These are phyloP conservation scores for Ectropis grisescens DNA, from an alignment of 1,140 invertebrate species.

Conservation along the genomic window DNA sequence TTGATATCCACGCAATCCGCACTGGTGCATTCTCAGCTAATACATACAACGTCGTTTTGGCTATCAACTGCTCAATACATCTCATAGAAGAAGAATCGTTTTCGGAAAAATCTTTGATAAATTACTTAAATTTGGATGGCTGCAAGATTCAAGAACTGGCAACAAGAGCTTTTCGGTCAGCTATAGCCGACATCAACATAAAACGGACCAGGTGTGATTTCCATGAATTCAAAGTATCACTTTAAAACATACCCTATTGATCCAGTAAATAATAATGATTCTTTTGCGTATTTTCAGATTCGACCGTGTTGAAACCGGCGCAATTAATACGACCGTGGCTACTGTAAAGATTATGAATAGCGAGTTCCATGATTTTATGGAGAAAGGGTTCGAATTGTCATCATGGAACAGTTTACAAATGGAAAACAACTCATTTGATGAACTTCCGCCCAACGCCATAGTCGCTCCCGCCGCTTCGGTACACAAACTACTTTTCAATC, in stretches of 20 bases:
- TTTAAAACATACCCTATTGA: no score
- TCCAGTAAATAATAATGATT: no score
- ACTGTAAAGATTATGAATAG: constrained; percentile 73
- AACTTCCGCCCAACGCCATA: constrained; percentile 71
- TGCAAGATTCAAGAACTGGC: constrained; percentile 72
- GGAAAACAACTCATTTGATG: constrained; percentile 74
- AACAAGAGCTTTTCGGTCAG: constrained; percentile 74
- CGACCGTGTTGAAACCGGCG: constrained; percentile 71
- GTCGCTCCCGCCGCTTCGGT: constrained; percentile 39
- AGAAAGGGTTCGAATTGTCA: constrained; percentile 71
- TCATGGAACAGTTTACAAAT: constrained; percentile 76
- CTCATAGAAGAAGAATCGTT: constrained; percentile 75
- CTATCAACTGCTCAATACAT: constrained; percentile 74
- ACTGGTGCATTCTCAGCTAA: constrained; percentile 76
- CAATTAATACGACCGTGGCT: constrained; percentile 74
- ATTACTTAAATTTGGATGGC: constrained; percentile 73
- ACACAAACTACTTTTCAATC: constrained; percentile 73
- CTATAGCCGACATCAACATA: constrained; percentile 75
- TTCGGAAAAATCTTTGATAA: constrained; percentile 73
- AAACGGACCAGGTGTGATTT: no score
- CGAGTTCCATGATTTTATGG: constrained; percentile 71
- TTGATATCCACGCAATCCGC: constrained; percentile 70
- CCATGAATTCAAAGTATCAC: no score
- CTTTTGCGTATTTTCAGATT: no score
- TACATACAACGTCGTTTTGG: constrained; percentile 72